Base-by-base conservation (phyloP, 2,797 vertebrate species). In the Naso thynnoides region DNA sequence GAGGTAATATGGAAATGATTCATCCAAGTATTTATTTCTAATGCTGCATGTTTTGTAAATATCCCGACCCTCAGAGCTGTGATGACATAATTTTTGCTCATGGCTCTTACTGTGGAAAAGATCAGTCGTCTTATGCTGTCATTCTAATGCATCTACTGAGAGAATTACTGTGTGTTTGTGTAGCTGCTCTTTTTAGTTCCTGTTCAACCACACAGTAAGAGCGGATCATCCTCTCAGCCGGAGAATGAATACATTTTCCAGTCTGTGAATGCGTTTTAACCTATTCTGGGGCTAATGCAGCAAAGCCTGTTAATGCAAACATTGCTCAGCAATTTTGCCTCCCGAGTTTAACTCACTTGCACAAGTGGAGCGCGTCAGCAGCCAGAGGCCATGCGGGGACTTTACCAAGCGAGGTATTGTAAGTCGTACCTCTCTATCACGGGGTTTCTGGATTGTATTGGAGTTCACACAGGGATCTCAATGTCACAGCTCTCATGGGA, bases 401-500 rank as follows among this genome's bases (percentile, higher is more conserved):
- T 63, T 61, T 44, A 41, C 56, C 27, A 23, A 5, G 19, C 19
- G 0, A 26, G 8, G 18, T 64, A 16, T 57, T 80, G 69, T 63
- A 70, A 68, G 74, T 71, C 69, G 60, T 38, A 70, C 57, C 60
- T 81, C 68, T 86, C 70, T 59, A 59, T 84, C 76, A 38, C 63
- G 7, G 24, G 58, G 73, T 65, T 59, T 57, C 66, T 45, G 70
- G 77, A 67, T 84, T 79, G 73, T 63, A 62, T 57, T 64, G 73
- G 76, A 73, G 73, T 54, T 67, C 59, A 72, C 8, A 42, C 72
- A 27, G 26, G 56, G 71, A 82, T 70, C 71, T 76, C 77, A 74
- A 41, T 80, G 76, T 83, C 78, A 69, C 63, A 67, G 73, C 82
- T 69, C 72, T 87, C 59, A 62, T 83, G 73, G 78, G 76, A 86